Conservation (phyloP, 2,113 vertebrate genomes). For the Apodemus sylvaticus region DNA sequence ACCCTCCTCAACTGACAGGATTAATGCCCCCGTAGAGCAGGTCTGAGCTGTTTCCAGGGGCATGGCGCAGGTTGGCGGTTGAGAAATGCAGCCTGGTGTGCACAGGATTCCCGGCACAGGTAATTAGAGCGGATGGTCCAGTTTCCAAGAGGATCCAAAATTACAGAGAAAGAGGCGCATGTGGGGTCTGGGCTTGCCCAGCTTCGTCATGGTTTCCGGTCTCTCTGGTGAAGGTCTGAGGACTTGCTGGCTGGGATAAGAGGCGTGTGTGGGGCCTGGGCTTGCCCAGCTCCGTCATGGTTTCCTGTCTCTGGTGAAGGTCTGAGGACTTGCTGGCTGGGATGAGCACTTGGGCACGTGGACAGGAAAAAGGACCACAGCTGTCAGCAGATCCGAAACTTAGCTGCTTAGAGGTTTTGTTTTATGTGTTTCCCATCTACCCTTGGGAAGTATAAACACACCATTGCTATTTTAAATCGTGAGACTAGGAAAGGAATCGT, state of each 20-base stretch:
- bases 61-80: slow-evolving; percentile 23
- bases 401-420: background rate
- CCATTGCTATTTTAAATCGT: background rate
- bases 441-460: background rate
- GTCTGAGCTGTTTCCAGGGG: slow-evolving; percentile 51
- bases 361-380: background rate
- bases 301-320: slow-evolving; percentile 56
- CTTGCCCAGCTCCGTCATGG: slow-evolving; percentile 58
- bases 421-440: background rate
- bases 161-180: slow-evolving; percentile 63
- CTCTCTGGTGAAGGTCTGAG: slow-evolving; percentile 43
- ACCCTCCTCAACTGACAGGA: background rate
- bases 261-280: slow-evolving; percentile 32
- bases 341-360: background rate
- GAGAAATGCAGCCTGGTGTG: slow-evolving; percentile 52
- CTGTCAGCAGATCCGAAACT: slow-evolving; percentile 8
- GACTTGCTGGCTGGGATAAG: slow-evolving; percentile 36
- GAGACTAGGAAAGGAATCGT: background rate
- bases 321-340: slow-evolving; percentile 45
- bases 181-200: slow-evolving; percentile 58
- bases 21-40: background rate
- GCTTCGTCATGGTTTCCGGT: slow-evolving; percentile 57
- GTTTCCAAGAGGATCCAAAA: slow-evolving; percentile 67
- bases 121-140: slow-evolving; percentile 71
- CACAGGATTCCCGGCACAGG: slow-evolving; percentile 55